These are phyloP conservation scores for Xenops minutus DNA, from an alignment of 2,797 vertebrate genomes.

Conservation along the genomic window DNA sequence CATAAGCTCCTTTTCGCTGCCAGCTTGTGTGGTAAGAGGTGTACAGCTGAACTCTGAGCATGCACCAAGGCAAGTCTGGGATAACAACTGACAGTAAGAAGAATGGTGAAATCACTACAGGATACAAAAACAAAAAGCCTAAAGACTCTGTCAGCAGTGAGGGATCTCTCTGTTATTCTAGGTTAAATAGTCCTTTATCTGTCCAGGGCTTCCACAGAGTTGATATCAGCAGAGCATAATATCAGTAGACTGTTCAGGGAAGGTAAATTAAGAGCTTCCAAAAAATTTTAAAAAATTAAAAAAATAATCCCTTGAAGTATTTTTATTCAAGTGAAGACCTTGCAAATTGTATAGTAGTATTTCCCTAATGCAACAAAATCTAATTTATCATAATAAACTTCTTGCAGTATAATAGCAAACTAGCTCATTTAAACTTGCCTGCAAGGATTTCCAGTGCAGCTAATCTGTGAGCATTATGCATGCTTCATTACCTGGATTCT, in stretches of 20 bases:
- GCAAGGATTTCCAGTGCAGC: neutral
- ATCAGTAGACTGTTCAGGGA: neutral
- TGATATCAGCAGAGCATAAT: neutral
- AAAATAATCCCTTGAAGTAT: neutral
- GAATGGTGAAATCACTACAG: neutral
- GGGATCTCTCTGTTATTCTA: neutral
- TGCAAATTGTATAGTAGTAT: neutral
- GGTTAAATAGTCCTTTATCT: neutral
- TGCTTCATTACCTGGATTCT: neutral
- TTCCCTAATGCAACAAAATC: neutral
- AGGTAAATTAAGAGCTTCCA: neutral
- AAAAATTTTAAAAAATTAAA: neutral
- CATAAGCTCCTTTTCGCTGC: neutral
- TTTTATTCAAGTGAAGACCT: neutral
- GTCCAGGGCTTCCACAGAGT: neutral
- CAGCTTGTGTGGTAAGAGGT: neutral
- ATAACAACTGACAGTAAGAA: conserved; percentile 11
- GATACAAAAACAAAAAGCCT: neutral
- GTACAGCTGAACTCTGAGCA: neutral
- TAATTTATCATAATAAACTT: neutral
- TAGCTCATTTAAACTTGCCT: neutral
- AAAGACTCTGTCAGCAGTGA: neutral
- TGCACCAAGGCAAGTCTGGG: neutral
- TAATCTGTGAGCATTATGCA: neutral
- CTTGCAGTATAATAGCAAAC: neutral